Evolutionary conservation across 2,797 vertebrate genomes (phyloP).

Genomic region (Anguilla megastoma): DNA sequence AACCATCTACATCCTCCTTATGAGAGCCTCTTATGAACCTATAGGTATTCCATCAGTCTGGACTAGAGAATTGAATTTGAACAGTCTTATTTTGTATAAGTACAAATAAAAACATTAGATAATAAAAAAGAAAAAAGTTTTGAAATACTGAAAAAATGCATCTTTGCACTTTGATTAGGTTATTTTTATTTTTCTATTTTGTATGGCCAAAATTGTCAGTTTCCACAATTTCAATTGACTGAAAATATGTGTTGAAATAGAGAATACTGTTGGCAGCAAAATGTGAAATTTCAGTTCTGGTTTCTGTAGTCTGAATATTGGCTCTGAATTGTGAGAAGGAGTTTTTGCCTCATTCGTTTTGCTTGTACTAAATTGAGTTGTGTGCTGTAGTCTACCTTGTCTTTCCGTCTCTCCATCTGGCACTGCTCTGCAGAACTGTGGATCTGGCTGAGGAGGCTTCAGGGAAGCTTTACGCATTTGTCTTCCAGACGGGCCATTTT

Average conservation of each 20-base stretch:
- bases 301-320: conserved; percentile 23
- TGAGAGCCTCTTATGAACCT: too few relatives aligned
- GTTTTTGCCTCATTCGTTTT: conserved; percentile 16
- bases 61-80: too few relatives aligned
- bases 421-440: background rate
- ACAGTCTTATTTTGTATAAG: too few relatives aligned
- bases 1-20: too few relatives aligned
- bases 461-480: background rate
- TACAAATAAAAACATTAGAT: too few relatives aligned
- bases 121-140: too few relatives aligned
- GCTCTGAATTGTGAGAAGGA: conserved; percentile 4
- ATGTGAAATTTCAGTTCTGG: conserved; percentile 20
- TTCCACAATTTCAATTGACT: background rate
- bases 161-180: too few relatives aligned
- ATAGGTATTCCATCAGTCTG: too few relatives aligned
- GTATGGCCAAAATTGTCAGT: background rate
- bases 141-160: too few relatives aligned
- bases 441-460: background rate
- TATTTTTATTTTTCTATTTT: background rate
- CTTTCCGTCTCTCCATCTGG: background rate
- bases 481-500: background rate
- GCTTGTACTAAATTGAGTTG: conserved; percentile 17
- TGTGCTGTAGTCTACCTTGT: background rate
- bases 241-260: conserved; percentile 15
- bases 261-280: background rate